These are phyloP conservation scores for Temnothorax rugatulus DNA, from an alignment of 2,888 invertebrate species.

Conservation along the genomic window DNA sequence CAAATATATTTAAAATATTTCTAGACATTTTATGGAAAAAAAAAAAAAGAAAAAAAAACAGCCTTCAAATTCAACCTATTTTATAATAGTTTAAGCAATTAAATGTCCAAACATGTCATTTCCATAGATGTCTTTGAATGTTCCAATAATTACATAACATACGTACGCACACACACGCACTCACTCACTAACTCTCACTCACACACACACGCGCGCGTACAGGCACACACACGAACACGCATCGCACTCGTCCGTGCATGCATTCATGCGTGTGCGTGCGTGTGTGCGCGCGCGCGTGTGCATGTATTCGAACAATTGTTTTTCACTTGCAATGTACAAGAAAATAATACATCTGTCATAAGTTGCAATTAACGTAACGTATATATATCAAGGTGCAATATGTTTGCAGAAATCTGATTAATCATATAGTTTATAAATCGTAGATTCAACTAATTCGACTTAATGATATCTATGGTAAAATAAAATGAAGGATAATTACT, in stretches of 20 bases:
- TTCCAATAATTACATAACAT: constrained; percentile 16
- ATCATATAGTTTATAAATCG: constrained; percentile 22
- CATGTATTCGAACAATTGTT: not conserved
- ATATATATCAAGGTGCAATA: not conserved
- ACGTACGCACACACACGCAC: not conserved
- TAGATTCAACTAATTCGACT: not conserved
- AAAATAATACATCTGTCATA: constrained; percentile 29
- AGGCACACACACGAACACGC: not conserved
- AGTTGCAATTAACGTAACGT: not conserved
- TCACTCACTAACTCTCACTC: too few species aligned
- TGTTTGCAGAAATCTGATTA: constrained; percentile 20
- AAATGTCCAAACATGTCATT: constrained; percentile 66
- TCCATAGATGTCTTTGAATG: constrained; percentile 3
- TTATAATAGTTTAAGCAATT: constrained; percentile 56
- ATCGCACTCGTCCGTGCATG: not conserved
- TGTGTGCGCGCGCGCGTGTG: too few species aligned
- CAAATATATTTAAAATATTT: constrained; percentile 70
- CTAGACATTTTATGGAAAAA: constrained; percentile 59
- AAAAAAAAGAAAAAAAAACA: constrained; percentile 61
- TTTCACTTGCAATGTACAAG: constrained; percentile 11
- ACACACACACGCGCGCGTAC: too few species aligned
- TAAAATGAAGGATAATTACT: constrained; percentile 27
- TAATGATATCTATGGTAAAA: constrained; percentile 20
- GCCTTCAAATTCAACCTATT: constrained; percentile 67
- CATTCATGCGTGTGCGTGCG: not conserved